phyloP scores from a whole-genome alignment of 2,888 invertebrate species.

The Drosophila picticornis region DNA sequence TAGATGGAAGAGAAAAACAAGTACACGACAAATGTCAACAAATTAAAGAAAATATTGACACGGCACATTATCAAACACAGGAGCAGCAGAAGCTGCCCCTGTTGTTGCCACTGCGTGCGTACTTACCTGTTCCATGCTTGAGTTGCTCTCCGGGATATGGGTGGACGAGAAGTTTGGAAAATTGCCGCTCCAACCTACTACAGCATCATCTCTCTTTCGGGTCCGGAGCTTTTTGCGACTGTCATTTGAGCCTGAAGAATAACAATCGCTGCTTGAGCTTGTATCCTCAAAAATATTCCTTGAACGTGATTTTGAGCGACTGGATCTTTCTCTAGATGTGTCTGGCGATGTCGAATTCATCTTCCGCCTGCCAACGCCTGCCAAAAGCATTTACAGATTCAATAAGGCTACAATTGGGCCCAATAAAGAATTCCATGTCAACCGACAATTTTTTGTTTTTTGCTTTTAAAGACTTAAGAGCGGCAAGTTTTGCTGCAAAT shows the following conservation, averaged over 20 bases:
- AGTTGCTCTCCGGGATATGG: slow-evolving; percentile 42
- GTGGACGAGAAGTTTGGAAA: slow-evolving; percentile 43
- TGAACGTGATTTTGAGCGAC: background rate
- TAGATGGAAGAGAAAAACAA: slow-evolving; percentile 2
- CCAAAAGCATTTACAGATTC: background rate
- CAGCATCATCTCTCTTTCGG: slow-evolving; percentile 16
- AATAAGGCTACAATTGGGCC: background rate
- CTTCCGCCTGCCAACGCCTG: background rate
- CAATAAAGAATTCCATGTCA: background rate
- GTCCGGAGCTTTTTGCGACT: slow-evolving; percentile 28
- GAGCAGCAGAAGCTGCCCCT: background rate
- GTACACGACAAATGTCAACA: background rate
- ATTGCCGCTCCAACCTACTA: slow-evolving; percentile 42
- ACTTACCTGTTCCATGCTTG: slow-evolving; percentile 52
- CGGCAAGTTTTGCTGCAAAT: background rate
- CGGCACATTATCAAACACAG: background rate
- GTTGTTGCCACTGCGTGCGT: background rate
- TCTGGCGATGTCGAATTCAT: background rate
- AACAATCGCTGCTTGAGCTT: slow-evolving; percentile 1
- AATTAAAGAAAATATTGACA: background rate
- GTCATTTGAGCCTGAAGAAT: background rate
- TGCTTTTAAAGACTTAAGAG: background rate
- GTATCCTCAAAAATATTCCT: background rate
- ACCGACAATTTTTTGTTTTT: background rate
- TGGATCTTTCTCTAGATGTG: background rate